phyloP scores from a whole-genome alignment of 2,113 vertebrate genomes.

The Procavia capensis region DNA sequence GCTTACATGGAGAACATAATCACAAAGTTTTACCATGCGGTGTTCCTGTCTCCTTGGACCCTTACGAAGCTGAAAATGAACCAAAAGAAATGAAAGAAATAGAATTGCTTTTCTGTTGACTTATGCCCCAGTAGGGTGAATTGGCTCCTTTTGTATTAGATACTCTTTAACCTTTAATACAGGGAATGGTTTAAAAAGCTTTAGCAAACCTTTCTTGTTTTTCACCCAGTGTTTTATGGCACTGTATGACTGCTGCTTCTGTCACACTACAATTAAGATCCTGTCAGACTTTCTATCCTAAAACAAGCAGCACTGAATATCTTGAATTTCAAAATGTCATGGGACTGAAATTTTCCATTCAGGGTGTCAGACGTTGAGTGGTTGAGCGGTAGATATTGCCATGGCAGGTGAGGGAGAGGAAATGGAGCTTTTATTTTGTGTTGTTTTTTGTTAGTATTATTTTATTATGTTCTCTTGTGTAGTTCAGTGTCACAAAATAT shows the following conservation, averaged over 20 bases:
- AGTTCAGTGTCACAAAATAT: background rate
- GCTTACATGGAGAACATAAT: background rate
- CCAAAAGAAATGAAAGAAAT: background rate
- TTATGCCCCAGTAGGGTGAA: background rate
- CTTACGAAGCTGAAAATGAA: background rate
- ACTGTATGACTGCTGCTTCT: constrained; percentile 58
- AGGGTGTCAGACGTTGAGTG: constrained; percentile 63
- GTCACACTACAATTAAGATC: constrained; percentile 73
- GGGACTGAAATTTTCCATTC: constrained; percentile 65
- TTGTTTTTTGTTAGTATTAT: background rate
- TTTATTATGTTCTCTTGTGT: constrained; percentile 41
- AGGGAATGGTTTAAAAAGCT: background rate
- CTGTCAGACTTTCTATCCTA: constrained; percentile 75
- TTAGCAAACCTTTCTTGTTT: constrained; percentile 51
- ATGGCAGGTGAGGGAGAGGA: background rate
- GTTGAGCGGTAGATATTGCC: constrained; percentile 34
- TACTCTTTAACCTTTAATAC: constrained; percentile 57
- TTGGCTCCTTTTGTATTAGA: background rate
- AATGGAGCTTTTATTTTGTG: background rate
- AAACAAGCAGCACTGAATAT: constrained; percentile 68
- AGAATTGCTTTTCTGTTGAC: background rate
- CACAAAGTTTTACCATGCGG: background rate
- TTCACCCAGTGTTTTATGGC: background rate
- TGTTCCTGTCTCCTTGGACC: background rate
- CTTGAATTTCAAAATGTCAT: constrained; percentile 45